These are phyloP conservation scores for Dyspetes luteomarginatus DNA, from an alignment of 2,888 invertebrate genomes.

Conservation along the genomic window DNA sequence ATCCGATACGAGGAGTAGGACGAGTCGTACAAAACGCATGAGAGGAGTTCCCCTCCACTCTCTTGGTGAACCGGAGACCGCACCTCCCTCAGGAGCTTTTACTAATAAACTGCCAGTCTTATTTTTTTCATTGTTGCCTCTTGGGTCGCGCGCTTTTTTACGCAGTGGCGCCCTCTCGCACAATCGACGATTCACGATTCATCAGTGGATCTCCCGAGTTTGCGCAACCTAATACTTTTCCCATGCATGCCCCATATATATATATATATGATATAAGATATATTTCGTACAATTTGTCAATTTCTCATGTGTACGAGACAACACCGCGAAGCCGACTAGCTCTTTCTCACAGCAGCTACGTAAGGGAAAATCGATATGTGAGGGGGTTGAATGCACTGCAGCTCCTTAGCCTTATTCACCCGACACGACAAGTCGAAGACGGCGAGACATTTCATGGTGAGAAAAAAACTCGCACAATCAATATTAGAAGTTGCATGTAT, in stretches of 20 bases:
- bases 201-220: not conserved
- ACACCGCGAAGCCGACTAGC: not conserved
- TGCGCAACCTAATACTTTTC: not conserved
- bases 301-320: not conserved
- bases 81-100: slow-evolving; percentile 61
- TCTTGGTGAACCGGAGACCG: slow-evolving; percentile 65
- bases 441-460: slow-evolving; percentile 1
- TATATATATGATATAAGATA: not conserved
- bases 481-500: not conserved
- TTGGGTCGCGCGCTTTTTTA: not conserved
- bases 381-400: slow-evolving; percentile 49
- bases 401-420: slow-evolving; percentile 12
- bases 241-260: not conserved
- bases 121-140: slow-evolving; percentile 23
- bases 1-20: slow-evolving; percentile 28
- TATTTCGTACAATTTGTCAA: not conserved
- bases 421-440: slow-evolving; percentile 10
- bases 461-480: not conserved
- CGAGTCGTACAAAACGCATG: slow-evolving; percentile 53
- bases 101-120: not conserved
- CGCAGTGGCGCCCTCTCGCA: not conserved
- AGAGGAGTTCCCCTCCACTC: slow-evolving; percentile 72
- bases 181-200: not conserved
- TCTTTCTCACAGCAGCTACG: too few species aligned
- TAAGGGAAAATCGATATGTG: slow-evolving; percentile 51